These are phyloP conservation scores for Tenthredo mesomela DNA, from an alignment of 2,888 invertebrate genomes.

Conservation along the genomic window DNA sequence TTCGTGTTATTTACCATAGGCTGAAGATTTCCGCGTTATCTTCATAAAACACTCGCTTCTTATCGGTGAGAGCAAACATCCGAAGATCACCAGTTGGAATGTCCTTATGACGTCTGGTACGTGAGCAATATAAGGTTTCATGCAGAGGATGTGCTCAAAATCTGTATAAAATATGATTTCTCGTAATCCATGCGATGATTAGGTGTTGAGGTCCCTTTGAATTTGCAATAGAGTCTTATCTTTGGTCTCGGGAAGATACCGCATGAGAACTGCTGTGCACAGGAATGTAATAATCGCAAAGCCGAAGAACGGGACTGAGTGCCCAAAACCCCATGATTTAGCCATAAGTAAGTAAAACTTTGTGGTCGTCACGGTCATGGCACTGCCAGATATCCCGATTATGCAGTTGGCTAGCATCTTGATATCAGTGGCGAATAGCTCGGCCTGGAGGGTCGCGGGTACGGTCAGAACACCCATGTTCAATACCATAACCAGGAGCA, in stretches of 20 bases:
- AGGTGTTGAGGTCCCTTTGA: slow-evolving; percentile 62
- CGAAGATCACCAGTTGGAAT: neutral
- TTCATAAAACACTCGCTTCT: neutral
- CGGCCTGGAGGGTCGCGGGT: slow-evolving; percentile 63
- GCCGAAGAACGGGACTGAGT: slow-evolving; percentile 63
- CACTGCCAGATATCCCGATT: slow-evolving; percentile 46
- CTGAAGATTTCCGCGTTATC: neutral
- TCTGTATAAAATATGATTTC: neutral
- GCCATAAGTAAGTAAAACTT: slow-evolving; percentile 65
- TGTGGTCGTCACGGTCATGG: slow-evolving; percentile 48
- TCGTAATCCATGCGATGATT: slow-evolving; percentile 20
- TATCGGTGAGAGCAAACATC: neutral
- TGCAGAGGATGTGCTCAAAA: neutral
- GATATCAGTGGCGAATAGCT: slow-evolving; percentile 65
- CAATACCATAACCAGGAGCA: slow-evolving; percentile 63
- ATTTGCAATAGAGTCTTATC: slow-evolving; percentile 67
- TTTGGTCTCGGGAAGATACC: slow-evolving; percentile 66
- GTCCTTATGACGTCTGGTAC: neutral
- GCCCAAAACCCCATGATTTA: slow-evolving; percentile 62
- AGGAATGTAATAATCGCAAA: slow-evolving; percentile 58
- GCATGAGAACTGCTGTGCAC: slow-evolving; percentile 56
- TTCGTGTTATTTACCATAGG: neutral
- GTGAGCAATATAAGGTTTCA: neutral
- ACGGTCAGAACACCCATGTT: slow-evolving; percentile 62
- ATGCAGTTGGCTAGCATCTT: slow-evolving; percentile 64